phyloP scores from a whole-genome alignment of 2,113 vertebrate species.

The Thunnus thynnus region DNA sequence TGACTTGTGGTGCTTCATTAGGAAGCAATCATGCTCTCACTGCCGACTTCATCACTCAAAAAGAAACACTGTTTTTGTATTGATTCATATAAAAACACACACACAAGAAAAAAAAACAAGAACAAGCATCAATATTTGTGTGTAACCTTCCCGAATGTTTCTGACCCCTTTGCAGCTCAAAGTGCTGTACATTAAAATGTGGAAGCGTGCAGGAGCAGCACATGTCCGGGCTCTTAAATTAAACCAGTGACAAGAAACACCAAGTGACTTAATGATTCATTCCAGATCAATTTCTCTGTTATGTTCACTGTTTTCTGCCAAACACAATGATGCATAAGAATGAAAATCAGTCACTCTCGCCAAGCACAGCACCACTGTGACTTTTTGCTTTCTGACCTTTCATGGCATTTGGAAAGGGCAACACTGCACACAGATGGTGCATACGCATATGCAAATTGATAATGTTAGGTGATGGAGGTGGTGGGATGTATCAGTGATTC shows the following conservation, averaged over 20 bases:
- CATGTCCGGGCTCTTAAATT: conserved; percentile 14
- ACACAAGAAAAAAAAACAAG: background rate
- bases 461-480: conserved; percentile 37
- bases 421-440: conserved; percentile 58
- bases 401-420: conserved; percentile 74
- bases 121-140: conserved; percentile 41
- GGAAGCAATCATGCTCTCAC: conserved; percentile 7
- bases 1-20: conserved; percentile 3
- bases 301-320: conserved; percentile 43
- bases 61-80: conserved; percentile 16
- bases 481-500: conserved; percentile 14
- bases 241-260: conserved; percentile 12
- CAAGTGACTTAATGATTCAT: conserved; percentile 39
- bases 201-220: too few relatives aligned
- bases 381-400: conserved; percentile 73
- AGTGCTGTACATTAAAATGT: conserved; percentile 23
- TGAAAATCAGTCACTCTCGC: conserved; percentile 22
- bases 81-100: conserved; percentile 24
- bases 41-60: conserved; percentile 14
- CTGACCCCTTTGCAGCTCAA: conserved; percentile 11
- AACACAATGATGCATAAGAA: conserved; percentile 37
- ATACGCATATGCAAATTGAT: conserved; percentile 65
- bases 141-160: background rate
- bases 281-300: conserved; percentile 37
- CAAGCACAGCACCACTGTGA: conserved; percentile 46